Conservation (phyloP, 2,888 invertebrate genomes). For the Orthonevra nobilis region DNA sequence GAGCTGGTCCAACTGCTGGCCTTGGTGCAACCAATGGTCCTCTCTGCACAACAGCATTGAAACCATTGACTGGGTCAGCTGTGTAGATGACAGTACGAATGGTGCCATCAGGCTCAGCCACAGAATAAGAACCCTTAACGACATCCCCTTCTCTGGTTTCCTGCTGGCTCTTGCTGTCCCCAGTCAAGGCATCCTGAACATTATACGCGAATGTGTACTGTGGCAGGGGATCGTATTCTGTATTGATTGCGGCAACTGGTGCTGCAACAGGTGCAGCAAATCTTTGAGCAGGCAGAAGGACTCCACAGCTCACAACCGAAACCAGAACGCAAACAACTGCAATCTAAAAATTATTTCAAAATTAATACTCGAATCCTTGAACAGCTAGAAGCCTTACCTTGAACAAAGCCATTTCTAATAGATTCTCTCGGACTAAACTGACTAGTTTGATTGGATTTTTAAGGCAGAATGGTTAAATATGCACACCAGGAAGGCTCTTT, state of each 20-base stretch:
- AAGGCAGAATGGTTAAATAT: too few species aligned
- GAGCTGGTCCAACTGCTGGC: conserved; percentile 67
- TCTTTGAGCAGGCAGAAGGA: conserved; percentile 73
- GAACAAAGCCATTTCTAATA: conserved; percentile 54
- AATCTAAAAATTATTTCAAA: conserved; percentile 71
- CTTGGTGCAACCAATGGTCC: conserved; percentile 79
- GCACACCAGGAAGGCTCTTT: too few species aligned
- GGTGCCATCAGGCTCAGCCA: conserved; percentile 77
- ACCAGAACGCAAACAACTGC: conserved; percentile 72
- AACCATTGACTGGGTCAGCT: conserved; percentile 77
- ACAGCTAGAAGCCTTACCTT: too few species aligned
- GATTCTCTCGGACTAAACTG: too few species aligned
- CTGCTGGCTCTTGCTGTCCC: conserved; percentile 82
- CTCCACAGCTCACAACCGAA: conserved; percentile 69
- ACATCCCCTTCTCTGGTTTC: conserved; percentile 84
- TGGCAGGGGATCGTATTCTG: conserved; percentile 79
- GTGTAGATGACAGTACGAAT: conserved; percentile 77
- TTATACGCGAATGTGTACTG: conserved; percentile 86
- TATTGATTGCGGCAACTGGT: conserved; percentile 72
- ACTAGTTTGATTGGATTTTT: too few species aligned
- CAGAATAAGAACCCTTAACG: conserved; percentile 80
- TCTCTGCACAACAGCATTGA: conserved; percentile 82
- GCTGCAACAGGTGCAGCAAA: conserved; percentile 73
- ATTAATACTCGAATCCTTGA: too few species aligned
- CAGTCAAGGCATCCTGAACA: conserved; percentile 85